Base-by-base conservation (phyloP, 2,113 vertebrate genomes). In the Cacatua alba region DNA sequence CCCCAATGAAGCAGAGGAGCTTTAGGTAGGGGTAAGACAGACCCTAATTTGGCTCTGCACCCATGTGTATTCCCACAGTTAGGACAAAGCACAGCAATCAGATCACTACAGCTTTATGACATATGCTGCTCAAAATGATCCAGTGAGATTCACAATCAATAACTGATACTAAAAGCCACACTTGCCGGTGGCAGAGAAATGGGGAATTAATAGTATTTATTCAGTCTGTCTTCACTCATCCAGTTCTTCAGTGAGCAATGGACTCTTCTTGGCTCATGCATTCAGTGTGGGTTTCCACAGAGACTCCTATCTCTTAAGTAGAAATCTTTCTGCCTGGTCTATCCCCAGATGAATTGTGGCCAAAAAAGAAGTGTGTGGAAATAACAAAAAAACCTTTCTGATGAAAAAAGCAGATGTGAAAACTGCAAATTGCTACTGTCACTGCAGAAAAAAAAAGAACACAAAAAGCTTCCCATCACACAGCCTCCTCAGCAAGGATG, bases 81-180 rank as follows among this genome's bases (percentile, higher is more conserved):
- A 2, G 44, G 6, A 7, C 68, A 81, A 75, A 86, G 52, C 53
- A 76, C 17, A 95, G 59, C 71, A 62, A 67, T 59, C 37, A 64
- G 68, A 94, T 92, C 44, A 77, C 44, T 85, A 88, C 21, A 76
- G 64, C 6, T 75, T 39, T 52, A 7, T 28, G 63, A 83, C 72
- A 55, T 49, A 74, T 2, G 10, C 41, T 55, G 59, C 76, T 79
- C 23, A 4, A 96, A 95, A 95, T 4, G 26, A 91, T 43, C 69
- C 51, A 63, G 64, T 52, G 55, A 94, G 52, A 93, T 88, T 70
- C 65, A 93, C 52, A 78, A 71, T 74, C 82, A 90, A 33, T 83
- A 97, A 92, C 1, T 80, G 67, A 92, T 81, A 82, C 53, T 69
- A 95, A 92, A 94, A 86, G 48, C 37, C 41, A 83, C 78, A 25